phyloP scores from a whole-genome alignment of 2,113 vertebrate genomes.

The Lethenteron camtschaticum region DNA sequence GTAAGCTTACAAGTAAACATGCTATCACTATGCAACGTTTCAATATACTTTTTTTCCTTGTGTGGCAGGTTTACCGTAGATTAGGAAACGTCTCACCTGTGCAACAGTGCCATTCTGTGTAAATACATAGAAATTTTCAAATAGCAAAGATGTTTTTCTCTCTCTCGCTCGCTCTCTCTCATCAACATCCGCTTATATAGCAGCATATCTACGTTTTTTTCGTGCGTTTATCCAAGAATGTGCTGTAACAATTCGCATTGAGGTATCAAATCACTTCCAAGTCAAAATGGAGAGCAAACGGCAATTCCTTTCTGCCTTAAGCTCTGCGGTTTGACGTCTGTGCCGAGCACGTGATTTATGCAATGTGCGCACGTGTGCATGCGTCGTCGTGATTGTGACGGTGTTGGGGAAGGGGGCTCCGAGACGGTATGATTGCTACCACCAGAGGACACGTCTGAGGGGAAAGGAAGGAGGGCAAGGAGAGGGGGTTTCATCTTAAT shows the following conservation, averaged over 20 bases:
- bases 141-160: conserved; percentile 29
- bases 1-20: conserved; percentile 4
- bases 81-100: conserved; percentile 34
- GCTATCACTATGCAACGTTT: conserved; percentile 2
- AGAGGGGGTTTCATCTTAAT: too few species aligned
- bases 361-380: conserved; percentile 43
- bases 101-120: conserved; percentile 46
- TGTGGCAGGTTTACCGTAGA: conserved; percentile 33
- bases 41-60: background rate
- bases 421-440: too few species aligned
- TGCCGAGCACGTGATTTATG: conserved; percentile 42
- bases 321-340: conserved; percentile 36
- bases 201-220: conserved; percentile 93
- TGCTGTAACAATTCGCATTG: conserved; percentile 71
- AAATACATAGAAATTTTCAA: conserved; percentile 28
- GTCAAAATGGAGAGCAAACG: conserved; percentile 90
- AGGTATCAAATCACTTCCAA: conserved; percentile 76
- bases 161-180: conserved; percentile 43
- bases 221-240: conserved; percentile 69
- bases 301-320: conserved; percentile 49
- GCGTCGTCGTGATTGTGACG: too few species aligned
- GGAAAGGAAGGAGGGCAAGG: too few species aligned
- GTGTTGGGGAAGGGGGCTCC: too few species aligned
- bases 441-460: too few species aligned
- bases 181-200: conserved; percentile 73